These are phyloP conservation scores for Eurystomus gularis DNA, from an alignment of 2,113 vertebrate species.

Conservation along the genomic window DNA sequence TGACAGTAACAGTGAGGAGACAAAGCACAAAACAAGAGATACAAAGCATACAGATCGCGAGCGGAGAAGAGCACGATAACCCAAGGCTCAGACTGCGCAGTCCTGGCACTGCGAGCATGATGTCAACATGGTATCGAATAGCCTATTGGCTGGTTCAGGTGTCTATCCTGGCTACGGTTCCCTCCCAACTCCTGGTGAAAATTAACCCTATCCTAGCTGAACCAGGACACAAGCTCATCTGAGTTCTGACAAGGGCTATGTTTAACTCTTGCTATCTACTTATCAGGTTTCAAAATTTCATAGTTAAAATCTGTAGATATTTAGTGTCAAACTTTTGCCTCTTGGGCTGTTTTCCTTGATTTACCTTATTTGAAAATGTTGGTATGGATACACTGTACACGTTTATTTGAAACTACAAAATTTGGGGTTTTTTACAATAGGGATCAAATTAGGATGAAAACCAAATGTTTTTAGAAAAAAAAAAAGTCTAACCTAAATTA, in stretches of 20 bases:
- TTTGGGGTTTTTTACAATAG: not conserved
- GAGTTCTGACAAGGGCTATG: not conserved
- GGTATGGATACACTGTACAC: not conserved
- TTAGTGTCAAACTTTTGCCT: not conserved
- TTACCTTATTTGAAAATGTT: not conserved
- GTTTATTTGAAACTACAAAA: not conserved
- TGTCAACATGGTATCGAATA: too few species aligned
- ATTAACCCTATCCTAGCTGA: too few species aligned
- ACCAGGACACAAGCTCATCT: too few species aligned
- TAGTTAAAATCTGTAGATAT: not conserved
- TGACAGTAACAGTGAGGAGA: too few species aligned
- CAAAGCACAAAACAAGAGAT: too few species aligned
- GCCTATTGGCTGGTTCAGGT: too few species aligned
- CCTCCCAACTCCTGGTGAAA: too few species aligned
- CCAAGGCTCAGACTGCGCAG: too few species aligned
- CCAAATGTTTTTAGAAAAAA: not conserved
- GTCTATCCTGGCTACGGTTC: too few species aligned
- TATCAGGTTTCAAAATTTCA: not conserved
- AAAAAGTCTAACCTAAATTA: not conserved
- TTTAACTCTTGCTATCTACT: not conserved
- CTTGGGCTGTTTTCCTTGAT: not conserved
- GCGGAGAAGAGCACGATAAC: too few species aligned
- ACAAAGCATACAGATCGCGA: too few species aligned
- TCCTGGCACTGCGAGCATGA: too few species aligned
- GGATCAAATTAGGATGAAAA: not conserved